phyloP scores from a whole-genome alignment of 1,140 invertebrate genomes.

The Caenorhabditis brenneri region DNA sequence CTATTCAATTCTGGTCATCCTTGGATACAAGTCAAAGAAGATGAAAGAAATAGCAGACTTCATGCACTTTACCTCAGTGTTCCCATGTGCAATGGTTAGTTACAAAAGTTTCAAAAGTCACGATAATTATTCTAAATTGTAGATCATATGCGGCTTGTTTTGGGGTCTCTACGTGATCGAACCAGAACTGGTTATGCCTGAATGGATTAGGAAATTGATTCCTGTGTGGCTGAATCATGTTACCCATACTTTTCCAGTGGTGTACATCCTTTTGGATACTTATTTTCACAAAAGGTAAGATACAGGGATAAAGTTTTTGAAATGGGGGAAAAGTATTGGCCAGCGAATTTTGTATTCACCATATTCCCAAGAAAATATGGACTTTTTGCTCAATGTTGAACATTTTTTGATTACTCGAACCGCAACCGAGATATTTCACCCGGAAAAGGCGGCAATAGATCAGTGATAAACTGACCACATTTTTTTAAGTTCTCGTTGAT shows the following conservation, averaged over 20 bases:
- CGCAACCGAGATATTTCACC: no score
- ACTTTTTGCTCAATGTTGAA: no score
- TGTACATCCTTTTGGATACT: slow-evolving; percentile 70
- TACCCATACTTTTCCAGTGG: slow-evolving; percentile 69
- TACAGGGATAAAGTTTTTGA: no score
- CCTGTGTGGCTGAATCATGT: slow-evolving; percentile 54
- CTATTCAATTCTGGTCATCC: neutral
- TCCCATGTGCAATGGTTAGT: slow-evolving; percentile 20
- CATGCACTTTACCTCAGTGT: slow-evolving; percentile 20
- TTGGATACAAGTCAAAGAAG: neutral
- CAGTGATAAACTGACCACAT: no score
- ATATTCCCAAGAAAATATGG: no score
- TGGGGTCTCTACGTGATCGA: slow-evolving; percentile 53
- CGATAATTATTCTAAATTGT: neutral
- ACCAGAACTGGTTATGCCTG: slow-evolving; percentile 51
- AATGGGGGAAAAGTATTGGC: no score
- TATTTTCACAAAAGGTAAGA: slow-evolving; percentile 9
- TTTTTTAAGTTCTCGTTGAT: no score
- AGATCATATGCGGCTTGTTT: slow-evolving; percentile 48
- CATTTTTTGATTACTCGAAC: no score
- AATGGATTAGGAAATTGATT: slow-evolving; percentile 49
- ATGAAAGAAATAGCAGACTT: neutral
- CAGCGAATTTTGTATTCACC: no score
- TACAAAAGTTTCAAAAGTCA: no score
- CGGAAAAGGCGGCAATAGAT: no score